A percentile compares a stretch with the other conserved stretches of the same genome.
Conservation (phyloP, 2,113 vertebrate species). For the Dissostichus mawsoni region DNA sequence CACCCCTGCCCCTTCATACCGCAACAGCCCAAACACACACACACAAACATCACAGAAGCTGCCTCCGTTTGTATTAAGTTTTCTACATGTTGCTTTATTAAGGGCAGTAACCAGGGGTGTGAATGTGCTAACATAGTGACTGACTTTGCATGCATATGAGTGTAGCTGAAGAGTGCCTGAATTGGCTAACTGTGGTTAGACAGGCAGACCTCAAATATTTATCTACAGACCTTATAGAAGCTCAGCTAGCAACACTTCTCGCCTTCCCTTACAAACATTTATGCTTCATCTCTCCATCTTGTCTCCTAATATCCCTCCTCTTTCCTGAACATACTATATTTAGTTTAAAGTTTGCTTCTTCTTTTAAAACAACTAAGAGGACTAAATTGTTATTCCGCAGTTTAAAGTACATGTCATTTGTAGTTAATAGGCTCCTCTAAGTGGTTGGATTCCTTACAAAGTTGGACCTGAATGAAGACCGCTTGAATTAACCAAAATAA, state of each 20-base stretch:
- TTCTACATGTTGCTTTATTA: constrained; percentile 28
- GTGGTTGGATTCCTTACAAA: not conserved
- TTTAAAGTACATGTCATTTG: not conserved
- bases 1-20: not conserved
- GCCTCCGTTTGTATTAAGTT: constrained; percentile 7
- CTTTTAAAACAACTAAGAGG: not conserved
- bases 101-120: not conserved
- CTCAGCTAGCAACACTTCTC: constrained; percentile 31
- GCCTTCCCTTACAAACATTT: constrained; percentile 18
- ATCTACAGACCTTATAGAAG: constrained; percentile 51
- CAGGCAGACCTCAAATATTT: constrained; percentile 74
- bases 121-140: not conserved
- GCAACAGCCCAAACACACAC: constrained; percentile 1
- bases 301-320: not conserved
- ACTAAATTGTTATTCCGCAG: not conserved
- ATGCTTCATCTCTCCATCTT: not conserved
- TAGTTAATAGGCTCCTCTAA: constrained; percentile 2
- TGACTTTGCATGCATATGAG: not conserved
- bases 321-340: constrained; percentile 8
- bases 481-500: not conserved
- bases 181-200: constrained; percentile 23
- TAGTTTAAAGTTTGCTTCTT: not conserved
- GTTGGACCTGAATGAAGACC: not conserved
- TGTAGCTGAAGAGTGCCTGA: no score
- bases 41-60: not conserved